Evolutionary conservation across 2,888 invertebrate species (phyloP).

Genomic region (Drosophila kuntzei): DNA sequence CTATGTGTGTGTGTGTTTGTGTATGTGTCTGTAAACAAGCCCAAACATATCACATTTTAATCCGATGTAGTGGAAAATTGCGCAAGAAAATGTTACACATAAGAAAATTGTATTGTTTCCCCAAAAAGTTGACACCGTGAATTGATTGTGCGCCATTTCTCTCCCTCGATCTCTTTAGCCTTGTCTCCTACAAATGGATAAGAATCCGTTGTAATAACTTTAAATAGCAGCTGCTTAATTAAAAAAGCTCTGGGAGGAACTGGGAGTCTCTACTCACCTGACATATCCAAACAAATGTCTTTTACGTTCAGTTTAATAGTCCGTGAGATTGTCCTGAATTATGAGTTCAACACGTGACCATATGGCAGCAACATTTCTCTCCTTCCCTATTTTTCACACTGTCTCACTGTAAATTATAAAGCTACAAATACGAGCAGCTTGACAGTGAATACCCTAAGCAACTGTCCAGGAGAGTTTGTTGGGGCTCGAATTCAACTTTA

Average conservation of each 20-base stretch:
- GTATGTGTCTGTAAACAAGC: slow-evolving; percentile 70
- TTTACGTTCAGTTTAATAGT: slow-evolving; percentile 63
- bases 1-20: slow-evolving; percentile 2
- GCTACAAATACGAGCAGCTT: slow-evolving; percentile 42
- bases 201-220: slow-evolving; percentile 61
- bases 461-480: not conserved
- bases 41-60: slow-evolving; percentile 82
- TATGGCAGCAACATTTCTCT: slow-evolving; percentile 48
- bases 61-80: slow-evolving; percentile 80
- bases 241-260: slow-evolving; percentile 42
- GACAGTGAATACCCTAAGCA: slow-evolving; percentile 42
- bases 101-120: slow-evolving; percentile 64
- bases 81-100: slow-evolving; percentile 57
- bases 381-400: not conserved
- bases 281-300: slow-evolving; percentile 71
- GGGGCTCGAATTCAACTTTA: slow-evolving; percentile 40
- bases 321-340: slow-evolving; percentile 65
- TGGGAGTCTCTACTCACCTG: slow-evolving; percentile 3
- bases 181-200: slow-evolving; percentile 53
- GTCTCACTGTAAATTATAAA: slow-evolving; percentile 39
- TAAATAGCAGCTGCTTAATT: slow-evolving; percentile 61
- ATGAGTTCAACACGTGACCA: slow-evolving; percentile 77
- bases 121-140: slow-evolving; percentile 36
- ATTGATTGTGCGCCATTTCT: slow-evolving; percentile 73
- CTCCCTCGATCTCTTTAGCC: not conserved